These are phyloP conservation scores for Corythucha ciliata DNA, from an alignment of 2,888 invertebrate genomes.

Conservation along the genomic window DNA sequence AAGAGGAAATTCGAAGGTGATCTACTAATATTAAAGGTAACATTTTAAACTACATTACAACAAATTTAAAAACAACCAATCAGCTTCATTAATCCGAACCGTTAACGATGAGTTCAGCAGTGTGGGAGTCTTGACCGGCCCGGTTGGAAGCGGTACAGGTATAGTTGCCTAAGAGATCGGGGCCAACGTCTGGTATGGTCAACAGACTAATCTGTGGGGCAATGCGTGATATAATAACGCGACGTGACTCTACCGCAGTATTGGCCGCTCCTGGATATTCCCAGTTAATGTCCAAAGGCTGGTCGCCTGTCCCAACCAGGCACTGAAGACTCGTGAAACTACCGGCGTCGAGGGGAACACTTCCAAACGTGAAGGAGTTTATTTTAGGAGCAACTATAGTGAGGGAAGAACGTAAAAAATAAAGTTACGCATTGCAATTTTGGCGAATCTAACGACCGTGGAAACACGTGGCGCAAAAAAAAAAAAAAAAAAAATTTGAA, in stretches of 20 bases:
- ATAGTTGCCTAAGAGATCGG: conserved; percentile 64
- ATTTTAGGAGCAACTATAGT: conserved; percentile 29
- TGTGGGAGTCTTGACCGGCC: conserved; percentile 59
- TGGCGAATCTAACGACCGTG: too few species aligned
- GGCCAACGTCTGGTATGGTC: conserved; percentile 58
- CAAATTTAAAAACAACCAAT: neutral
- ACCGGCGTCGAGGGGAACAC: conserved; percentile 24
- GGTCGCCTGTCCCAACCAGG: conserved; percentile 47
- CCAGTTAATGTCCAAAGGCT: conserved; percentile 58
- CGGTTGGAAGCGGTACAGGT: conserved; percentile 64
- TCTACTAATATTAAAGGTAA: neutral
- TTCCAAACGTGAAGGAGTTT: conserved; percentile 31
- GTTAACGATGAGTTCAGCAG: conserved; percentile 58
- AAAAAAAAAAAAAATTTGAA: too few species aligned
- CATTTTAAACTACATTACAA: neutral
- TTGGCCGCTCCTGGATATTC: conserved; percentile 44
- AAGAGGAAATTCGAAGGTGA: conserved; percentile 4
- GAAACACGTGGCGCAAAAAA: neutral
- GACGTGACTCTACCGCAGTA: conserved; percentile 28
- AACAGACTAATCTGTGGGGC: conserved; percentile 41
- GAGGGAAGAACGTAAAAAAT: too few species aligned
- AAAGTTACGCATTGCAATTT: too few species aligned
- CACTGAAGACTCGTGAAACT: conserved; percentile 45
- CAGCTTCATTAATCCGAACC: conserved; percentile 23
- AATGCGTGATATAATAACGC: conserved; percentile 30